Conservation (phyloP, 2,797 vertebrate species). For the Neosalanx taihuensis region DNA sequence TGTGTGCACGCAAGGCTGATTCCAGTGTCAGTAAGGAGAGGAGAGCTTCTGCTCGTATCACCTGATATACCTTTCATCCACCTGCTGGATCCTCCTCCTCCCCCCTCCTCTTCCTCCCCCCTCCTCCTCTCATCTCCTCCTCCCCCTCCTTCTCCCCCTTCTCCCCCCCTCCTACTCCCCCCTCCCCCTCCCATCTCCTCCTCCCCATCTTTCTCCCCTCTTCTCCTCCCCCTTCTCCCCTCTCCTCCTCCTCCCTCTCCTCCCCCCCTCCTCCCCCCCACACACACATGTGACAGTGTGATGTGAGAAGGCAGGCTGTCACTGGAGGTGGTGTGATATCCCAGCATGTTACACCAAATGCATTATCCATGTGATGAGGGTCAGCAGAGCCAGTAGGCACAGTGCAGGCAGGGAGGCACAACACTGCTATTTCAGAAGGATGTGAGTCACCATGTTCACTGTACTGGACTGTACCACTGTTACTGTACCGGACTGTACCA, state of each 20-base stretch:
- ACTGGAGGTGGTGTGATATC: constrained; percentile 34
- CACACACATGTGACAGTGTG: constrained; percentile 54
- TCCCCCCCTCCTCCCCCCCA: constrained; percentile 43
- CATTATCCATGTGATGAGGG: constrained; percentile 59
- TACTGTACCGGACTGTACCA: too few relatives aligned
- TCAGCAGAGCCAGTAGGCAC: constrained; percentile 53
- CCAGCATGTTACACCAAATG: constrained; percentile 53
- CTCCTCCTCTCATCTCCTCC: neutral
- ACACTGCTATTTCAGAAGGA: constrained; percentile 36
- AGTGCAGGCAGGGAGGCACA: constrained; percentile 52
- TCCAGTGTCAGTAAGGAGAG: constrained; percentile 66
- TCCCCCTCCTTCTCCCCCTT: constrained; percentile 35
- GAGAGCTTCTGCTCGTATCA: constrained; percentile 60
- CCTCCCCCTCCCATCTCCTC: constrained; percentile 19
- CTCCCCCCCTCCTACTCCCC: constrained; percentile 25
- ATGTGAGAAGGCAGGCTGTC: constrained; percentile 49
- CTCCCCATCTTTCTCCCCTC: constrained; percentile 27
- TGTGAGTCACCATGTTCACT: neutral
- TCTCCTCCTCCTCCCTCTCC: constrained; percentile 21
- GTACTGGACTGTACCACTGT: too few relatives aligned
- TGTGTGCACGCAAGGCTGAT: constrained; percentile 37
- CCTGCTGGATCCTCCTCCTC: constrained; percentile 15
- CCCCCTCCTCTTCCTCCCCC: neutral
- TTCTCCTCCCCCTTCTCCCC: too few relatives aligned
- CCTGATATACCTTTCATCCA: constrained; percentile 69